A percentile compares a stretch with the other conserved stretches of the same genome.
These are phyloP conservation scores for Thamnophis sirtalis DNA, from an alignment of 2,113 vertebrate species.

Conservation along the genomic window DNA sequence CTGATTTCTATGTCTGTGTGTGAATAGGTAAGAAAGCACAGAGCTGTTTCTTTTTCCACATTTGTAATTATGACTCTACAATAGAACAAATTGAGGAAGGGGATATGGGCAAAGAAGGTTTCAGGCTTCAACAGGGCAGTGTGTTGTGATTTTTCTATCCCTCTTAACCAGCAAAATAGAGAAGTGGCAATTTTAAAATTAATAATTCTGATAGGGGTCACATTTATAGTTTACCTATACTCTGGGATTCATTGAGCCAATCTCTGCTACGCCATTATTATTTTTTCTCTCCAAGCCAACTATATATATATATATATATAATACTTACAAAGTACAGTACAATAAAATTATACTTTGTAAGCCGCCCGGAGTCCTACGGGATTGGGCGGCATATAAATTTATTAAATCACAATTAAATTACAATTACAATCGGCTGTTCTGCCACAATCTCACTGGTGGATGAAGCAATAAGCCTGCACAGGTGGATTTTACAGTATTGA, in stretches of 20 bases:
- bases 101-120: neutral
- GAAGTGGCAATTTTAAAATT: neutral
- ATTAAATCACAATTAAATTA: too few relatives aligned
- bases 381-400: too few relatives aligned
- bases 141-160: neutral
- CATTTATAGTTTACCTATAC: neutral
- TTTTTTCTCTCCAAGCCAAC: too few relatives aligned
- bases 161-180: neutral
- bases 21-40: neutral
- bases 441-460: neutral
- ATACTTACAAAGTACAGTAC: too few relatives aligned
- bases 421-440: too few relatives aligned
- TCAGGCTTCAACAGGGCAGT: neutral
- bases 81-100: neutral
- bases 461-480: neutral
- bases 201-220: neutral
- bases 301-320: neutral
- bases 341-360: too few relatives aligned
- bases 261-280: neutral
- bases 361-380: too few relatives aligned
- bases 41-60: neutral
- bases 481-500: neutral
- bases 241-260: neutral
- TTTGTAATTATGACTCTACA: neutral
- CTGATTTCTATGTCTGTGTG: neutral